Evolutionary conservation across 2,888 invertebrate genomes (phyloP).

Genomic region (Volucella bombylans): DNA sequence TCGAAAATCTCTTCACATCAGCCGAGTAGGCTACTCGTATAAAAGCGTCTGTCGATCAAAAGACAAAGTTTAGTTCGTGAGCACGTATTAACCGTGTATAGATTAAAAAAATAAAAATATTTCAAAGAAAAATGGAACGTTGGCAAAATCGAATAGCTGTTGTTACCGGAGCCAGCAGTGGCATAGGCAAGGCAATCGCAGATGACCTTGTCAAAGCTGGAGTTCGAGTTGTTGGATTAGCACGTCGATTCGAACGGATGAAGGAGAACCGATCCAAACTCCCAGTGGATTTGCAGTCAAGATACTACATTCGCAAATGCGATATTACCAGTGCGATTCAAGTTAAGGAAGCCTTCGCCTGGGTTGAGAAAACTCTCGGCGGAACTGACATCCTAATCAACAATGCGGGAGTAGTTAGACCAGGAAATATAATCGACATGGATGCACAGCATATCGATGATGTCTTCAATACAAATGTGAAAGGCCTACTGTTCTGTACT

Average conservation of each 20-base stretch:
- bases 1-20: too few species aligned
- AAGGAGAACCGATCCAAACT: conserved; percentile 76
- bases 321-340: conserved; percentile 84
- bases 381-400: conserved; percentile 85
- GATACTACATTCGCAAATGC: conserved; percentile 78
- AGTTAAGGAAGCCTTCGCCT: conserved; percentile 83
- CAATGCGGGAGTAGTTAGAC: conserved; percentile 84
- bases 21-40: conserved; percentile 6
- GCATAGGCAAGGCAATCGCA: conserved; percentile 84
- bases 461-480: conserved; percentile 83
- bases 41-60: conserved; percentile 26
- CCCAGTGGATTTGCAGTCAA: conserved; percentile 75
- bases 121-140: conserved; percentile 75
- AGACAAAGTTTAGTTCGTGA: conserved; percentile 40
- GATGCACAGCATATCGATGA: conserved; percentile 77
- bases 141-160: conserved; percentile 85
- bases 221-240: conserved; percentile 84
- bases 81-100: conserved; percentile 17
- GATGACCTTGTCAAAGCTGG: conserved; percentile 83
- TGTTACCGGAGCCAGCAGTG: conserved; percentile 86
- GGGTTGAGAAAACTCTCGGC: conserved; percentile 83
- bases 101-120: too few species aligned
- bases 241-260: conserved; percentile 79
- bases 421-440: conserved; percentile 79
- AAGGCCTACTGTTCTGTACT: conserved; percentile 83